Evolutionary conservation across 2,797 vertebrate genomes (phyloP).

Genomic region (Corythornis leucogaster): DNA sequence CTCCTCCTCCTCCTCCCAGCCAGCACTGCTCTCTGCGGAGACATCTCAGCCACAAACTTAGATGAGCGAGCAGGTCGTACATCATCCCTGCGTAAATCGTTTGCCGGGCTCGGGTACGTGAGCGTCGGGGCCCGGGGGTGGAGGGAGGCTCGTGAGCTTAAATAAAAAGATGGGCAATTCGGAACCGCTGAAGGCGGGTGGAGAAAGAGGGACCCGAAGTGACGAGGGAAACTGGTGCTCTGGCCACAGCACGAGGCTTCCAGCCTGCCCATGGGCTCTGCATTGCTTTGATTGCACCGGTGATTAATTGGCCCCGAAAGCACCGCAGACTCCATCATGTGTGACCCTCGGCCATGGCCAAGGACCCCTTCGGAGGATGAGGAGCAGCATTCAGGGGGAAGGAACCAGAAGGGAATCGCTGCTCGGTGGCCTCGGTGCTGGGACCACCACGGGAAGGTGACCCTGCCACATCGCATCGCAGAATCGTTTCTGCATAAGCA

Average conservation of each 20-base stretch:
- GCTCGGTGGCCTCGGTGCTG: neutral
- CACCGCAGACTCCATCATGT: neutral
- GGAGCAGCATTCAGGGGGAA: neutral
- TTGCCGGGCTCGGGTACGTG: neutral
- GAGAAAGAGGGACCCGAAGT: neutral
- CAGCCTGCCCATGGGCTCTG: neutral
- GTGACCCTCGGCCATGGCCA: neutral
- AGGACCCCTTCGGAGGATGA: neutral
- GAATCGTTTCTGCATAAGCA: conserved; percentile 66
- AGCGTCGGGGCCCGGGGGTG: neutral
- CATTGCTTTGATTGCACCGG: neutral
- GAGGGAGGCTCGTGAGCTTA: neutral
- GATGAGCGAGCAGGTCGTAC: conserved; percentile 29
- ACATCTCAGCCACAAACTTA: conserved; percentile 18
- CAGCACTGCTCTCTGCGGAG: neutral
- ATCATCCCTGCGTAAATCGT: conserved; percentile 9
- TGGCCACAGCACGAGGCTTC: neutral
- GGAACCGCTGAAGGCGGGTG: neutral
- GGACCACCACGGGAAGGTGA: neutral
- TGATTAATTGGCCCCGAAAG: neutral
- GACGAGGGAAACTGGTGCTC: neutral
- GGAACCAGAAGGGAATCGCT: rapidly evolving
- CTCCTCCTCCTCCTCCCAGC: neutral
- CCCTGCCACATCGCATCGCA: neutral
- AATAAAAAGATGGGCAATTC: neutral